phyloP scores from a whole-genome alignment of 2,113 vertebrate genomes.

The Argyrosomus japonicus region DNA sequence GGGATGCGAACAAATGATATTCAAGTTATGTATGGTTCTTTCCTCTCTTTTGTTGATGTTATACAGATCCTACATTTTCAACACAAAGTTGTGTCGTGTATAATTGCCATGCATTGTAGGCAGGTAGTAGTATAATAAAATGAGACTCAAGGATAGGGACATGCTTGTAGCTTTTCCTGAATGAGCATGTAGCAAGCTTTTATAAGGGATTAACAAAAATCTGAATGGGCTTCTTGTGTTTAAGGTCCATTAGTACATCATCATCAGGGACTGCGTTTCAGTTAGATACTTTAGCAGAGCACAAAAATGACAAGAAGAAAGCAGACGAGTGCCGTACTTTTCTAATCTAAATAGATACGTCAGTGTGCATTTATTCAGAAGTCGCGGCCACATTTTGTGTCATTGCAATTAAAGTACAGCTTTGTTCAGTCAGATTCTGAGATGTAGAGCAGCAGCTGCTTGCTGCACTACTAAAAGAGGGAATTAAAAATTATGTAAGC shows the following conservation, averaged over 20 bases:
- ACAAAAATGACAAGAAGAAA: slow-evolving; percentile 3
- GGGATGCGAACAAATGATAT: background rate
- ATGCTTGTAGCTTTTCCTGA: background rate
- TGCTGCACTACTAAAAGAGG: background rate
- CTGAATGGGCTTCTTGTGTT: background rate
- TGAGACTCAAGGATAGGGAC: background rate
- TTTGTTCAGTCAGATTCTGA: slow-evolving; percentile 1
- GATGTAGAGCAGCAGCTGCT: background rate
- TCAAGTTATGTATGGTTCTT: background rate
- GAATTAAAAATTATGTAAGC: background rate
- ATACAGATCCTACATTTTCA: background rate
- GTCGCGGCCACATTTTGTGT: background rate
- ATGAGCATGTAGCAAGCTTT: background rate
- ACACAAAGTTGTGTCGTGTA: background rate
- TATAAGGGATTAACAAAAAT: background rate
- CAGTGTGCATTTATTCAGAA: background rate
- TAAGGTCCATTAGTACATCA: slow-evolving; percentile 8
- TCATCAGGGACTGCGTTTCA: background rate
- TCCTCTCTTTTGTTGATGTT: background rate
- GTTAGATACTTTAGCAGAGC: background rate
- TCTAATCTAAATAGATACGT: background rate
- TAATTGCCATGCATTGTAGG: background rate
- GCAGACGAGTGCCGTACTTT: background rate
- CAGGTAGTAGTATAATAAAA: background rate
- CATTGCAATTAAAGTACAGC: background rate